These are phyloP conservation scores for Brachycybe producta DNA, from an alignment of 2,888 invertebrate genomes.

Conservation along the genomic window DNA sequence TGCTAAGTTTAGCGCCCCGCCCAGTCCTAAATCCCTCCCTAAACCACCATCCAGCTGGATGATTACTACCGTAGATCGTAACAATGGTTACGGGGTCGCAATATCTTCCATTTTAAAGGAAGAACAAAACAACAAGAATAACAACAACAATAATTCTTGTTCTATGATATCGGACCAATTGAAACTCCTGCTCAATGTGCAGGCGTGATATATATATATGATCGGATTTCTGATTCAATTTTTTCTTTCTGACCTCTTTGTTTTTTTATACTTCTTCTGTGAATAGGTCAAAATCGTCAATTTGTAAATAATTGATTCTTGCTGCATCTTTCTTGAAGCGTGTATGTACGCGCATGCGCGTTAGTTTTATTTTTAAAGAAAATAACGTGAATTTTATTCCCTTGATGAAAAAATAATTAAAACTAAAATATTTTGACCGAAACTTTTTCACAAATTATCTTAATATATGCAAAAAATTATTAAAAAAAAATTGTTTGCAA, in stretches of 20 bases:
- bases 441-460: no score
- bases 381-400: no score
- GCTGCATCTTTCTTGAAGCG: no score
- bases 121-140: no score
- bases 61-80: constrained; percentile 19
- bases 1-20: constrained; percentile 70
- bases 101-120: no score
- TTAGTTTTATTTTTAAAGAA: no score
- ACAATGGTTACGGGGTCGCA: background rate
- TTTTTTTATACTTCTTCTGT: background rate
- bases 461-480: no score
- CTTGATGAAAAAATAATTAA: no score
- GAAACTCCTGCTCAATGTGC: constrained; percentile 31
- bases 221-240: background rate
- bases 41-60: constrained; percentile 71
- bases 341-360: no score
- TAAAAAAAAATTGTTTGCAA: no score
- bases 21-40: constrained; percentile 61
- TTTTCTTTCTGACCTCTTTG: background rate
- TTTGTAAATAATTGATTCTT: no score
- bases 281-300: background rate
- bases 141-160: constrained; percentile 11
- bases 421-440: no score
- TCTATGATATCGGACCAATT: constrained; percentile 29
- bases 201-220: constrained; percentile 20